Evolutionary conservation across 2,797 vertebrate genomes (phyloP).

Genomic region (Prunella strophiata): DNA sequence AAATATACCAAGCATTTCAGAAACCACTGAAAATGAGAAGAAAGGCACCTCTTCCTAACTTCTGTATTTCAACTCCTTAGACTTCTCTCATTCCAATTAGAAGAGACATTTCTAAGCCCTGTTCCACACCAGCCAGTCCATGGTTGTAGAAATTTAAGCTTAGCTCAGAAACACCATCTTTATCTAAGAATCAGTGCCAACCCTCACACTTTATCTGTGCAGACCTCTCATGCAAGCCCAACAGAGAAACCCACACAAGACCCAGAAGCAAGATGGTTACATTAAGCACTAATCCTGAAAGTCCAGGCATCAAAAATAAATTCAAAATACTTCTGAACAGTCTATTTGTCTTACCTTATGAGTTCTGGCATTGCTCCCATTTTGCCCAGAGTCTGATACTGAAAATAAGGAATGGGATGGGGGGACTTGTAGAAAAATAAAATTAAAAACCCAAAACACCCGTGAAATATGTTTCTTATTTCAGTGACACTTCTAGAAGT

Average conservation of each 20-base stretch:
- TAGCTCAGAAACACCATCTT: not conserved
- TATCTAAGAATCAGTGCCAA: not conserved
- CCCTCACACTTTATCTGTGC: not conserved
- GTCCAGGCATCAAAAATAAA: not conserved
- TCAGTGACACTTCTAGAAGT: not conserved
- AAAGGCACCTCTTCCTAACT: not conserved
- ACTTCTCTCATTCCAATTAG: not conserved
- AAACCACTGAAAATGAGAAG: not conserved
- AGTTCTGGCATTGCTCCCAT: not conserved
- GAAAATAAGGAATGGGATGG: not conserved
- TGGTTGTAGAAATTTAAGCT: not conserved
- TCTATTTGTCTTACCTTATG: not conserved
- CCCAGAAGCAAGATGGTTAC: not conserved
- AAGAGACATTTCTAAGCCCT: not conserved
- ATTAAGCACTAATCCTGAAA: not conserved
- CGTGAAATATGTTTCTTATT: not conserved
- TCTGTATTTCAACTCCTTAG: not conserved
- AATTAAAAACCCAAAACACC: rapidly evolving
- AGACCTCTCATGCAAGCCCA: not conserved
- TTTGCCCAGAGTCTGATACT: not conserved
- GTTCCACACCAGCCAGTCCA: not conserved
- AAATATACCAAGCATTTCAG: not conserved
- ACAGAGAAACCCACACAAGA: not conserved
- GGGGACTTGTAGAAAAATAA: not conserved
- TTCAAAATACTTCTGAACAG: not conserved